Evolutionary conservation across 2,797 vertebrate genomes (phyloP).

Genomic region (Premnoplex brunnescens): DNA sequence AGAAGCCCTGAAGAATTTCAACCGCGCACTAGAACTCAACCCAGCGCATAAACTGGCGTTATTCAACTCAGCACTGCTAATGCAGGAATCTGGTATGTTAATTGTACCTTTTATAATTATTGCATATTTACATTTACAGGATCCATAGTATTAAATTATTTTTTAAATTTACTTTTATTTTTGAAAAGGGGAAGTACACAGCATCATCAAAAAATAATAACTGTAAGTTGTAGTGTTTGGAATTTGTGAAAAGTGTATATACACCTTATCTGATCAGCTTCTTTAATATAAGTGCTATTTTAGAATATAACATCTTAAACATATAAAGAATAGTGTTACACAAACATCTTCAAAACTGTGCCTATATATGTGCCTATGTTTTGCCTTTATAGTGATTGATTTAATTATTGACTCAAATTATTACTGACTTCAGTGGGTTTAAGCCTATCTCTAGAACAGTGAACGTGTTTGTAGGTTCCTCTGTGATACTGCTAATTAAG

Average conservation of each 20-base stretch:
- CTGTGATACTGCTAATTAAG: not conserved
- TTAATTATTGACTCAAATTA: not conserved
- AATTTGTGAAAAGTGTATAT: not conserved
- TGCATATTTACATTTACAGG: not conserved
- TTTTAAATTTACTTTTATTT: not conserved
- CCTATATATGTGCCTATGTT: not conserved
- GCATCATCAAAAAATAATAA: not conserved
- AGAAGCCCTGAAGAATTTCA: constrained; percentile 94
- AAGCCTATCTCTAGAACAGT: not conserved
- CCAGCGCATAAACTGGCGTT: constrained; percentile 91
- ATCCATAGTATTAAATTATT: not conserved
- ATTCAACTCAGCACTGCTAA: constrained; percentile 95
- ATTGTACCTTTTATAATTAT: not conserved
- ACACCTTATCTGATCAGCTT: not conserved
- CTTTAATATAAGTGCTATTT: not conserved
- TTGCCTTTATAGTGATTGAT: not conserved
- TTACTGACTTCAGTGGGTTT: not conserved
- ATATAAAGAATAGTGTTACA: not conserved
- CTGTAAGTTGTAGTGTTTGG: not conserved
- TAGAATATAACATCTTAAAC: not conserved
- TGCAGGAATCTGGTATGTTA: constrained; percentile 96
- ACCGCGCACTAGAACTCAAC: constrained; percentile 91
- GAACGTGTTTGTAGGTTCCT: not conserved
- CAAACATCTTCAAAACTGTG: not conserved
- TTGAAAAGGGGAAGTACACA: not conserved